Base-by-base conservation (phyloP, 1,140 invertebrate species). In the Amphibalanus amphitrite region DNA sequence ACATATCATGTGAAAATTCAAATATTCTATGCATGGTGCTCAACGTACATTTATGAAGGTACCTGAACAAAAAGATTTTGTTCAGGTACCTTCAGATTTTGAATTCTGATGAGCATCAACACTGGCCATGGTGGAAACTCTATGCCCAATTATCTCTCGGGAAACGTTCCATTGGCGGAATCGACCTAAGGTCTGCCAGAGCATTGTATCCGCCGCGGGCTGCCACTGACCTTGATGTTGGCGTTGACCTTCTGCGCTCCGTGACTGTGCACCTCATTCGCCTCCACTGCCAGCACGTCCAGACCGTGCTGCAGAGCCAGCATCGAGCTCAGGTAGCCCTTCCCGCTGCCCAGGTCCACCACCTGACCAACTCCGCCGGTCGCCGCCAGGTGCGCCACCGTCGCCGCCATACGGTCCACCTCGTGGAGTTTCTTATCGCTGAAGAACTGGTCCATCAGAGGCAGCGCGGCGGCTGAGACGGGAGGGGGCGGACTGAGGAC, bases 291-390 rank as follows among this genome's bases (percentile, higher is more conserved):
- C 4, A 94, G 80, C 30, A 92, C 88, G 29, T 86, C 86, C 69
- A 91, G 79, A 13, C 84, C 79, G 80, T 89, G 86, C 71, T 86
- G 82, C 6, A 91, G 82, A 0, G 88, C 84, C 68, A 95, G 79
- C 70, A 88, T 83, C 0, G 87, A 87, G 38, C 89, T 89, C 0
- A 94, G 80, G 80, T 93, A 91, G 0, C 91, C 92, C 79, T 90
- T 90, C 0, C 92, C 92, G 80, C 91, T 91, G 0, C 92, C 92
- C 40, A 90, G 85, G 80, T 95, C 92, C 67, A 94, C 84, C 73
- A 92, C 83, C 77, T 84, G 82, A 0, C 78, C 77, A 0, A 80
- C 69, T 13, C 70, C 71, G 25, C 72, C 69, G 6, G 72, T 76
- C 17, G 76, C 74, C 23, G 77, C 75, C 13, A 86, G 73, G 6